A percentile compares a stretch with the other conserved stretches of the same genome.
Evolutionary conservation across 1,140 invertebrate genomes (phyloP).

Genomic region (Chlorops oryzae): DNA sequence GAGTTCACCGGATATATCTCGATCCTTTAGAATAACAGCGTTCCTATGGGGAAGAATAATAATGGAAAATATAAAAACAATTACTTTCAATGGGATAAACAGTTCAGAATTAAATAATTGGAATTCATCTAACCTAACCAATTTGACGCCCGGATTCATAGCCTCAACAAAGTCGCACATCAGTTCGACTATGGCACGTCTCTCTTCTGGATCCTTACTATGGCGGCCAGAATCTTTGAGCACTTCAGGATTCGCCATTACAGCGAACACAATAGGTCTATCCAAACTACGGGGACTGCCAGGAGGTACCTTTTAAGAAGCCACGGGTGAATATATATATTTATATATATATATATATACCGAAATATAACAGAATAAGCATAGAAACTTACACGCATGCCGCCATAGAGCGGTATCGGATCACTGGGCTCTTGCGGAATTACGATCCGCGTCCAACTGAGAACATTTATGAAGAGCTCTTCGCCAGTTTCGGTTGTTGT

Average conservation of each 20-base stretch:
- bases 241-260: slow-evolving; percentile 65
- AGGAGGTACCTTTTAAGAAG: slow-evolving; percentile 47
- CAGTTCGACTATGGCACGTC: slow-evolving; percentile 57
- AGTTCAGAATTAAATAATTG: no score
- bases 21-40: slow-evolving; percentile 60
- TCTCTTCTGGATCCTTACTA: slow-evolving; percentile 57
- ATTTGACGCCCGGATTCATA: slow-evolving; percentile 58
- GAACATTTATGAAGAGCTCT: slow-evolving; percentile 60
- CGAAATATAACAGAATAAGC: not conserved
- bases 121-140: no score
- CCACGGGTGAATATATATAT: no score
- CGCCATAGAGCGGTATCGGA: slow-evolving; percentile 62
- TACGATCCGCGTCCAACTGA: slow-evolving; percentile 65
- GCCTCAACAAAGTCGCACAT: slow-evolving; percentile 65
- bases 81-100: no score
- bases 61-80: not conserved
- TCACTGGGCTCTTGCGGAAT: slow-evolving; percentile 58
- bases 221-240: slow-evolving; percentile 61
- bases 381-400: slow-evolving; percentile 55
- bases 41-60: slow-evolving; percentile 34
- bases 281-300: slow-evolving; percentile 56
- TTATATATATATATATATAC: no score
- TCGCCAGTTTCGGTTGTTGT: slow-evolving; percentile 56
- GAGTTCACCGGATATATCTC: slow-evolving; percentile 63
- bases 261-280: slow-evolving; percentile 61